Conservation (phyloP, 1,140 invertebrate genomes). For the Drosophila truncata region DNA sequence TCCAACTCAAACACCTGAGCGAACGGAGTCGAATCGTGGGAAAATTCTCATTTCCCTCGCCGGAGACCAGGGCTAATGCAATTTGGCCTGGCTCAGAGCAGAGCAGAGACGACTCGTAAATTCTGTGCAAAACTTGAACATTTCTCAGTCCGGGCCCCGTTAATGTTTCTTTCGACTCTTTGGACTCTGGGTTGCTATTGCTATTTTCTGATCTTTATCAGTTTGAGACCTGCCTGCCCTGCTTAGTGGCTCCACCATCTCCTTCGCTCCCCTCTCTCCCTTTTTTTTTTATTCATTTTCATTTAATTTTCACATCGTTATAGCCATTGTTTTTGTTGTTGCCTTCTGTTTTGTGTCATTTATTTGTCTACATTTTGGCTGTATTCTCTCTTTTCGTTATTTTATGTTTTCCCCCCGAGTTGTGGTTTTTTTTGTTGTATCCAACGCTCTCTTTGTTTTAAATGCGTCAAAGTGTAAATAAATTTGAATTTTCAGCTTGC, state of each 20-base stretch:
- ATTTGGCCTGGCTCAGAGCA: conserved; percentile 12
- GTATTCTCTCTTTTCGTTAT: conserved; percentile 44
- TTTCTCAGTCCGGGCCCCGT: conserved; percentile 42
- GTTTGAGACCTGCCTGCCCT: conserved; percentile 54
- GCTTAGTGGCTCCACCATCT: conserved; percentile 48
- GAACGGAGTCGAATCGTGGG: conserved; percentile 57
- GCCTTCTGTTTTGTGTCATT: conserved; percentile 64
- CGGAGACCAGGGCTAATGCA: neutral
- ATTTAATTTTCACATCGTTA: conserved; percentile 83
- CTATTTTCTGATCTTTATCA: conserved; percentile 72
- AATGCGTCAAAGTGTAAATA: conserved; percentile 84
- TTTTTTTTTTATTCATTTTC: conserved; percentile 63
- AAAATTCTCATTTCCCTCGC: conserved; percentile 70
- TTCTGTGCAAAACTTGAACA: conserved; percentile 77
- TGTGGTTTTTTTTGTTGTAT: conserved; percentile 21
- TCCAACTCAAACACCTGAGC: conserved; percentile 45
- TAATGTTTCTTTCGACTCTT: conserved; percentile 37
- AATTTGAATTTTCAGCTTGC: conserved; percentile 84
- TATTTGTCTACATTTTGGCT: conserved; percentile 77
- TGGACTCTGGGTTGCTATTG: conserved; percentile 23
- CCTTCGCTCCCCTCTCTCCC: neutral
- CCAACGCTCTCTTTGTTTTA: conserved; percentile 74
- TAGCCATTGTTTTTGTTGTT: conserved; percentile 59
- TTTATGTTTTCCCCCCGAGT: conserved; percentile 32
- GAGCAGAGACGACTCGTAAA: conserved; percentile 63